Evolutionary conservation across 2,888 invertebrate species (phyloP).

Genomic region (Epistrophe grossulariae): DNA sequence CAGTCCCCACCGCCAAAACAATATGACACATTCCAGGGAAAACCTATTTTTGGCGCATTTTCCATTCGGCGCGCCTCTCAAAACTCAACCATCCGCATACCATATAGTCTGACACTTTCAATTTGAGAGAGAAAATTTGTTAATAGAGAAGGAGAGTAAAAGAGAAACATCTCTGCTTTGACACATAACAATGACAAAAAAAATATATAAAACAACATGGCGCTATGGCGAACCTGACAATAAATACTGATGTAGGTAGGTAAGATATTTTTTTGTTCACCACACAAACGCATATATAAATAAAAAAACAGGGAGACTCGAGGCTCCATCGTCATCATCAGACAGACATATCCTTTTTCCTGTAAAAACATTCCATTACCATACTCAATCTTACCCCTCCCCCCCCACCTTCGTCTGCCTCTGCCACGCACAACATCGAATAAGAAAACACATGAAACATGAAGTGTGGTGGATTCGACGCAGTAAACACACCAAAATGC

Average conservation of each 20-base stretch:
- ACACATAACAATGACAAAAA: not conserved
- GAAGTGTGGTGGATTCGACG: slow-evolving; percentile 68
- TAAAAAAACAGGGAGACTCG: slow-evolving; percentile 12
- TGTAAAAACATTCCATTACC: slow-evolving; percentile 59
- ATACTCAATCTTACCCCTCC: slow-evolving; percentile 47
- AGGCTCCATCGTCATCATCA: slow-evolving; percentile 25
- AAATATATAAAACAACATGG: slow-evolving; percentile 49
- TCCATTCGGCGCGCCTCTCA: slow-evolving; percentile 67
- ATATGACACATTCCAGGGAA: slow-evolving; percentile 67
- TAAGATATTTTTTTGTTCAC: slow-evolving; percentile 25
- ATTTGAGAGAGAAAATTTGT: slow-evolving; percentile 16
- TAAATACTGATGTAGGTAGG: not conserved
- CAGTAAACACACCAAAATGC: not conserved
- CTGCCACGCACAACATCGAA: not conserved
- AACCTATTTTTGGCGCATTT: slow-evolving; percentile 74
- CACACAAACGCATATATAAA: slow-evolving; percentile 24
- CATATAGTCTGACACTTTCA: slow-evolving; percentile 45
- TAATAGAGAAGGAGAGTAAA: slow-evolving; percentile 47
- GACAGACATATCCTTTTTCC: slow-evolving; percentile 70
- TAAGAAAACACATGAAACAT: not conserved
- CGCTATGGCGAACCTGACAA: slow-evolving; percentile 39
- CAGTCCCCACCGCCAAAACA: not conserved
- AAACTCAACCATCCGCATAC: slow-evolving; percentile 48
- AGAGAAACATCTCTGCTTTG: slow-evolving; percentile 2
- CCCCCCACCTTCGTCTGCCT: no score